Conservation (phyloP, 1,140 invertebrate species). For the Triops longicaudatus region DNA sequence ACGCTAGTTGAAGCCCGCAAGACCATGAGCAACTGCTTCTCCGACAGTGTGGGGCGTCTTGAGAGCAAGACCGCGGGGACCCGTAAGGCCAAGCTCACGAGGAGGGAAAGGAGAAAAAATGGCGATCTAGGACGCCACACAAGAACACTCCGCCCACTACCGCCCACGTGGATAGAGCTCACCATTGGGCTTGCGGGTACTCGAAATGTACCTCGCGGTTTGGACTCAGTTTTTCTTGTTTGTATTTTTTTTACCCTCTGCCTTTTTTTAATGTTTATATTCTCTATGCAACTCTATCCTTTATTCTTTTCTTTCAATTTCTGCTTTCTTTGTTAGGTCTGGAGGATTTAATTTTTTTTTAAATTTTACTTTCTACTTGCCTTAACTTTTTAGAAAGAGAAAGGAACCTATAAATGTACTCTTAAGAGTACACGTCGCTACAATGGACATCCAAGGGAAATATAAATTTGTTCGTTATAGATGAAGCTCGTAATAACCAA, state of each 20-base stretch:
- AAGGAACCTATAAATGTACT: background rate
- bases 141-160: constrained; percentile 5
- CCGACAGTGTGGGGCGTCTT: background rate
- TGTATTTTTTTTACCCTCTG: background rate
- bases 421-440: too few species aligned
- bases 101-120: background rate
- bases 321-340: background rate
- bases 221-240: background rate
- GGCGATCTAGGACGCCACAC: background rate
- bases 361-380: background rate
- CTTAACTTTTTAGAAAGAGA: background rate
- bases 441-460: too few species aligned
- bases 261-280: background rate
- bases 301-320: background rate
- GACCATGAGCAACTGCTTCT: background rate
- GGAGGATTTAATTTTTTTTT: background rate
- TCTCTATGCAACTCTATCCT: background rate
- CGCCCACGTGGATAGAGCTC: background rate
- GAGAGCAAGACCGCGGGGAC: constrained; percentile 9
- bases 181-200: background rate
- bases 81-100: background rate
- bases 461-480: too few species aligned
- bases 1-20: background rate
- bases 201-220: background rate
- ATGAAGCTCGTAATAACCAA: too few species aligned